phyloP scores from a whole-genome alignment of 2,113 vertebrate species.

The Synodontis membranacea region DNA sequence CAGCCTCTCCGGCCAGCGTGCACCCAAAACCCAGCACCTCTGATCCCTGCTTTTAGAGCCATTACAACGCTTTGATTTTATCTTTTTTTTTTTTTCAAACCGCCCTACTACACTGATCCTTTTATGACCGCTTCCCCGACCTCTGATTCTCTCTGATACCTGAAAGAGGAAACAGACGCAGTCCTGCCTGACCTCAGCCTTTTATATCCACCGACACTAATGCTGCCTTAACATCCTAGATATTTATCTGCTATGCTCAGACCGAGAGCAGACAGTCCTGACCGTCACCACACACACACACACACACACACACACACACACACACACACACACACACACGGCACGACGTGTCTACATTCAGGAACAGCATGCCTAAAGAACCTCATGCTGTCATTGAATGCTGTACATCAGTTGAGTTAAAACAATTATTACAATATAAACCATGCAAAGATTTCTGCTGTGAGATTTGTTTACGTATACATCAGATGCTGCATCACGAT shows the following conservation, averaged over 20 bases:
- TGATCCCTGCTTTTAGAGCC: conserved; percentile 69
- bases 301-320: conserved; percentile 38
- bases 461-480: too few relatives aligned
- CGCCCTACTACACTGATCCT: conserved; percentile 73
- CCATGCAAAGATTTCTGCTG: too few relatives aligned
- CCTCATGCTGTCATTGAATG: neutral
- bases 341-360: conserved; percentile 25
- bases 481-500: too few relatives aligned
- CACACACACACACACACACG: conserved; percentile 45
- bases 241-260: conserved; percentile 69
- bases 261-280: conserved; percentile 57
- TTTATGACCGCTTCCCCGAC: conserved; percentile 65
- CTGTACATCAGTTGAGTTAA: neutral
- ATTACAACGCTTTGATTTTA: conserved; percentile 71
- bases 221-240: conserved; percentile 70
- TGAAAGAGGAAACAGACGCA: conserved; percentile 70
- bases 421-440: too few relatives aligned
- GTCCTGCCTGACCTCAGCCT: conserved; percentile 74
- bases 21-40: conserved; percentile 49
- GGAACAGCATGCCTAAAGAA: conserved; percentile 26
- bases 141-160: conserved; percentile 72
- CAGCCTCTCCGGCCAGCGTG: conserved; percentile 35
- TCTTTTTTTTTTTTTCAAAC: conserved; percentile 70
- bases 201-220: conserved; percentile 73
- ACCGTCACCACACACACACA: conserved; percentile 53